A percentile compares a stretch with the other conserved stretches of the same genome.
phyloP scores from a whole-genome alignment of 2,113 vertebrate genomes.

The Loxodonta africana region DNA sequence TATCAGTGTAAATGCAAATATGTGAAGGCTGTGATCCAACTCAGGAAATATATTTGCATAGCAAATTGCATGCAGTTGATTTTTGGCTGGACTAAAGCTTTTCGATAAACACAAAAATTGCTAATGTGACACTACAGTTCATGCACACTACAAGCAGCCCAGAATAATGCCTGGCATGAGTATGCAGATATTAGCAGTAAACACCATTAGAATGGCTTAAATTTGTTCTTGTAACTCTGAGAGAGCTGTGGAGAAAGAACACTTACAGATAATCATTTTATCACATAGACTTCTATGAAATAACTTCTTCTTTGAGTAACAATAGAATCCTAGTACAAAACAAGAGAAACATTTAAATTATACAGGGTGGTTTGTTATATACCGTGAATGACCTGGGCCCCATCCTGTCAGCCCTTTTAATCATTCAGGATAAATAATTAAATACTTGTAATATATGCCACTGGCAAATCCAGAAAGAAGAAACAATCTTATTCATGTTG shows the following conservation, averaged over 20 bases:
- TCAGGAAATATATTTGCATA: constrained; percentile 48
- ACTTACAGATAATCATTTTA: constrained; percentile 48
- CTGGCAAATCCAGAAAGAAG: background rate
- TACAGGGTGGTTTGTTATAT: background rate
- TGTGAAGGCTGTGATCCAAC: background rate
- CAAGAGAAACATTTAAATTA: constrained; percentile 5
- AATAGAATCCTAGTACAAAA: background rate
- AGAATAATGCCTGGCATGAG: background rate
- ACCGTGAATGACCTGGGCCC: background rate
- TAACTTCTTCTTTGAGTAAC: constrained; percentile 1
- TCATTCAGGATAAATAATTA: background rate
- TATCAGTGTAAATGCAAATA: background rate
- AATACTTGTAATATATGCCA: background rate
- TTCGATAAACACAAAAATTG: constrained; percentile 58
- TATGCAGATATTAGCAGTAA: constrained; percentile 1
- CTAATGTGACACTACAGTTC: background rate
- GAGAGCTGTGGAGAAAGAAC: background rate
- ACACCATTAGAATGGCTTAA: constrained; percentile 7
- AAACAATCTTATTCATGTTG: background rate
- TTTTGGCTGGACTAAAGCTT: constrained; percentile 36
- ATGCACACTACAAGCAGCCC: background rate
- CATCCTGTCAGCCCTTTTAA: background rate
- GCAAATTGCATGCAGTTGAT: constrained; percentile 25
- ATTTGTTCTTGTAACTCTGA: constrained; percentile 32
- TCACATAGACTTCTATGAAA: constrained; percentile 43